These are phyloP conservation scores for Threskiornis aethiopicus DNA, from an alignment of 2,797 vertebrate species.

Conservation along the genomic window DNA sequence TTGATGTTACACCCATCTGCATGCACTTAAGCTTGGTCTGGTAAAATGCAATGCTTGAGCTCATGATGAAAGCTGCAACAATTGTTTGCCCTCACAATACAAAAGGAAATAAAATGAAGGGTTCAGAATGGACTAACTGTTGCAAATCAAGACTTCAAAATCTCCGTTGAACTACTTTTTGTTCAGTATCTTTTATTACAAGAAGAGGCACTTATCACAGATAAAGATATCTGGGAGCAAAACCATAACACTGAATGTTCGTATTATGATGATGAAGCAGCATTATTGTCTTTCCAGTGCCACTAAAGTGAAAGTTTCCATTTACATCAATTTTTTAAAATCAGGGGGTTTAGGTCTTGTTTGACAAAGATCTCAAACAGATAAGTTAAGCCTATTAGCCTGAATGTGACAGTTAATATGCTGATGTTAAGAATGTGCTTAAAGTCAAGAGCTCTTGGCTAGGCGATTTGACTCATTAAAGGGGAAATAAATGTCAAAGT, in stretches of 20 bases:
- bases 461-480: constrained; percentile 29
- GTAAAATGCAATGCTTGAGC: constrained; percentile 5
- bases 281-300: not conserved
- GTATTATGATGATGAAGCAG: not conserved
- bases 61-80: constrained; percentile 25
- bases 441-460: constrained; percentile 28
- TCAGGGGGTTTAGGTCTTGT: not conserved
- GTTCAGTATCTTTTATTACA: not conserved
- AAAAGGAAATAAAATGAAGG: constrained; percentile 51
- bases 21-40: not conserved
- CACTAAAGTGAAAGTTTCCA: not conserved
- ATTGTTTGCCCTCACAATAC: constrained; percentile 16
- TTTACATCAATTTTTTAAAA: not conserved
- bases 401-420: constrained; percentile 36
- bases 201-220: not conserved
- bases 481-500: constrained; percentile 37
- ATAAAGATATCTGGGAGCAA: not conserved
- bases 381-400: constrained; percentile 11
- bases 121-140: constrained; percentile 10
- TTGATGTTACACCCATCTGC: not conserved
- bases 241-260: not conserved
- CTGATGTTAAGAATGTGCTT: constrained; percentile 24
- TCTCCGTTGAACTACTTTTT: constrained; percentile 2
- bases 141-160: constrained; percentile 47
- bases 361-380: not conserved